Percentiles rank a stretch among this genome's conserved stretches.
Conservation (phyloP, 2,797 vertebrate genomes). For the Aldrovandia affinis region DNA sequence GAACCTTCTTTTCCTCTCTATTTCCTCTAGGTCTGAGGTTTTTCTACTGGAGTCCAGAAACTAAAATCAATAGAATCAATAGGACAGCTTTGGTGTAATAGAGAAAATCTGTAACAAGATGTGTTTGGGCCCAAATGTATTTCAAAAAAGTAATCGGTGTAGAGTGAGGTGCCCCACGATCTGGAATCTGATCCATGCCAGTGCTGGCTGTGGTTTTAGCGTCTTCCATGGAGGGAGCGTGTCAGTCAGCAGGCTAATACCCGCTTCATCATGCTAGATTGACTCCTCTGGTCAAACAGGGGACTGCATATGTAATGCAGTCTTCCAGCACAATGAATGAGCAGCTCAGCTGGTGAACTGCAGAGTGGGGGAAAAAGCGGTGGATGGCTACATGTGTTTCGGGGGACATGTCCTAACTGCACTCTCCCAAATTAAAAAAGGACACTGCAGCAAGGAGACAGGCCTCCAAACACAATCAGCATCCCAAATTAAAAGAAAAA, state of each 20-base stretch:
- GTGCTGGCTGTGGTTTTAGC: not conserved
- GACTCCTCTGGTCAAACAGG: not conserved
- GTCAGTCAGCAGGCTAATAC: not conserved
- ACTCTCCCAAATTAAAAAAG: not conserved
- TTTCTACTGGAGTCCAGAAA: not conserved
- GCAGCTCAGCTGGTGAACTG: not conserved
- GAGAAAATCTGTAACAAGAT: not conserved
- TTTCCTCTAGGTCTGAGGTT: not conserved
- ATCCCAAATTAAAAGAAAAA: not conserved
- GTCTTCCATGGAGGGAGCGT: not conserved
- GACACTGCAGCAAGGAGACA: not conserved
- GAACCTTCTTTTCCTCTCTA: constrained; percentile 27
- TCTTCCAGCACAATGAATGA: not conserved
- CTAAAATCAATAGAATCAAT: not conserved
- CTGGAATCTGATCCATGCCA: not conserved
- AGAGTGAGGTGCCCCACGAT: not conserved
- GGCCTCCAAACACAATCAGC: no score
- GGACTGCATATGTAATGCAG: not conserved
- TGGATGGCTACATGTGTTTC: not conserved
- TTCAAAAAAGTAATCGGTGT: not conserved
- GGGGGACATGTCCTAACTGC: not conserved
- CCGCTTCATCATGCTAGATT: not conserved
- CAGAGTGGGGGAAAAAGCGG: not conserved
- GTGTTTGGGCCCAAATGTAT: not conserved
- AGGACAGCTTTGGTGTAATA: not conserved